These are phyloP conservation scores for Sinocyclocheilus grahami DNA, from an alignment of 2,113 vertebrate genomes.

Conservation along the genomic window DNA sequence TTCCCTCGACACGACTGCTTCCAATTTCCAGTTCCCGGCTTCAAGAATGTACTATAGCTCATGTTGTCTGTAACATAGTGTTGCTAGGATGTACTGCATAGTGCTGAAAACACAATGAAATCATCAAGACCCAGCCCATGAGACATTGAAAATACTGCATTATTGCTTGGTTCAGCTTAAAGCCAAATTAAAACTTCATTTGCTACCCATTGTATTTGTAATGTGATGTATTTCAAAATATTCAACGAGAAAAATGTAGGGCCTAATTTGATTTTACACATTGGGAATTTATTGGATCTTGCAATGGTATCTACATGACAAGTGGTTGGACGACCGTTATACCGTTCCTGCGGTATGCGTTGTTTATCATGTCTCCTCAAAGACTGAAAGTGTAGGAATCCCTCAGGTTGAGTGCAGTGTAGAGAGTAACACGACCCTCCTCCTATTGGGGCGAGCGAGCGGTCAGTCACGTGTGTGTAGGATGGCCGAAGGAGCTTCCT, in stretches of 20 bases:
- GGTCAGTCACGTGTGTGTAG: too few species aligned
- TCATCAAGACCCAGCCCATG: background rate
- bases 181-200: background rate
- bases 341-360: too few species aligned
- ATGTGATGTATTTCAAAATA: background rate
- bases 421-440: too few species aligned
- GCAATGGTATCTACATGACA: background rate
- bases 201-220: background rate
- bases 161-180: background rate
- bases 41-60: background rate
- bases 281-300: background rate
- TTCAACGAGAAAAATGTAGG: background rate
- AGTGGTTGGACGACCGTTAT: background rate
- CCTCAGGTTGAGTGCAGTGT: too few species aligned
- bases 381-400: too few species aligned
- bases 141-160: background rate
- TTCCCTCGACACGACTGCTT: background rate
- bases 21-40: background rate
- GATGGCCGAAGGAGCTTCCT: too few species aligned
- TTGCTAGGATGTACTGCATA: slow-evolving; percentile 19
- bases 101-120: slow-evolving; percentile 29
- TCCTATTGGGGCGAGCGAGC: too few species aligned
- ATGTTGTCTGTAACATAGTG: slow-evolving; percentile 10
- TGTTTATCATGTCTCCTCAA: too few species aligned
- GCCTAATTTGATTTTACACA: background rate